Evolutionary conservation across 2,113 vertebrate species (phyloP).

Genomic region (Pantherophis guttatus): DNA sequence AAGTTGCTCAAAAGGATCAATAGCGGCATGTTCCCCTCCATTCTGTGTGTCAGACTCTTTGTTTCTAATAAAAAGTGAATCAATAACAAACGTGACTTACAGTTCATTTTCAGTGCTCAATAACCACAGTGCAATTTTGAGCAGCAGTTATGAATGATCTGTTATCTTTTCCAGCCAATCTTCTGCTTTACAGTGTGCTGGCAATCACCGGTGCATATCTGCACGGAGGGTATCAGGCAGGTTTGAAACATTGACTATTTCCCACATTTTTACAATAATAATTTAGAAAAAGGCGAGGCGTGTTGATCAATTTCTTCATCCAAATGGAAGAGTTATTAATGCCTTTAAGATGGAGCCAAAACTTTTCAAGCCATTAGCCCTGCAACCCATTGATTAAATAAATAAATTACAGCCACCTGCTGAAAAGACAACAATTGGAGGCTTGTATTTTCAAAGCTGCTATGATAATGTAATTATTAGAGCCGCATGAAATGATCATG

Average conservation of each 20-base stretch:
- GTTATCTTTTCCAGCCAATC: conserved; percentile 66
- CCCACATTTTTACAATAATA: conserved; percentile 63
- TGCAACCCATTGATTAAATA: conserved; percentile 72
- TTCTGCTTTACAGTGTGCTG: conserved; percentile 55
- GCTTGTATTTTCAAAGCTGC: conserved; percentile 17
- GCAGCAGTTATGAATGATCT: conserved; percentile 86
- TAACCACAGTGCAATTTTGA: conserved; percentile 82
- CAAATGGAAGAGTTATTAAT: conserved; percentile 75
- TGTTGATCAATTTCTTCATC: conserved; percentile 77
- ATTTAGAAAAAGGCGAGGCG: conserved; percentile 73
- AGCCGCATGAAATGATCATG: conserved; percentile 43
- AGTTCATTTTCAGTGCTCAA: conserved; percentile 79
- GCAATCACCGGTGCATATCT: conserved; percentile 17
- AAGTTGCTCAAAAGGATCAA: conserved; percentile 79
- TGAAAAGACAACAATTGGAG: background rate
- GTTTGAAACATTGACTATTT: conserved; percentile 67
- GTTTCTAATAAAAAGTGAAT: conserved; percentile 75
- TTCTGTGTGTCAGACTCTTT: conserved; percentile 74
- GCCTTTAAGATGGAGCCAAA: conserved; percentile 65
- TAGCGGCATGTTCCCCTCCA: conserved; percentile 69
- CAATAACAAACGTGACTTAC: conserved; percentile 81
- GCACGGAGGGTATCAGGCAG: background rate
- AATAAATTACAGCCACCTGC: conserved; percentile 23
- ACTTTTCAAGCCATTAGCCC: conserved; percentile 76
- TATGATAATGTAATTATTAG: conserved; percentile 38